Evolutionary conservation across 1,140 invertebrate species (phyloP).

Genomic region (Hylaeus volcanicus): DNA sequence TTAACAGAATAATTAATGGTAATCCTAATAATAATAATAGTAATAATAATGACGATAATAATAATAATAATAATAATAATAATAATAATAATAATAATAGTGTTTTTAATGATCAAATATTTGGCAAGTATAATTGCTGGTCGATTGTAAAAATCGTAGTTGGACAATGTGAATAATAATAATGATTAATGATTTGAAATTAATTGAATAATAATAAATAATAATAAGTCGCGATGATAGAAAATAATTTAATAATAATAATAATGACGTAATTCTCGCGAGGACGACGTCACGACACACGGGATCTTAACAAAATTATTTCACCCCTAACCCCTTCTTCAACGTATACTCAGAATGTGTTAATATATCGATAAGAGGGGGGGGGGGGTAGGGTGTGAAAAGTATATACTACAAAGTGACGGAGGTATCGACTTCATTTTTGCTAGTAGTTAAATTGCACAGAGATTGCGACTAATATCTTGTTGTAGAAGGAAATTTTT

Average conservation of each 20-base stretch:
- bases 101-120: constrained; percentile 22
- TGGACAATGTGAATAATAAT: neutral
- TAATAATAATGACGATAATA: constrained; percentile 55
- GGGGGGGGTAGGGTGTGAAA: no score
- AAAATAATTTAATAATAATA: constrained; percentile 33
- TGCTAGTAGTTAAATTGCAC: no score
- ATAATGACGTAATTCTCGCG: constrained; percentile 25
- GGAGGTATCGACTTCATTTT: no score
- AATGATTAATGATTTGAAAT: neutral
- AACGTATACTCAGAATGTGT: neutral
- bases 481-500: no score
- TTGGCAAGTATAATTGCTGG: constrained; percentile 15
- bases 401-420: no score
- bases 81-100: constrained; percentile 55
- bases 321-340: neutral
- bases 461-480: no score
- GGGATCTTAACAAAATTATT: constrained; percentile 34
- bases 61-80: constrained; percentile 47
- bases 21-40: constrained; percentile 36
- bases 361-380: no score
- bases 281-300: constrained; percentile 52
- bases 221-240: neutral
- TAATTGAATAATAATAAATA: constrained; percentile 30
- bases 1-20: constrained; percentile 15
- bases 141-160: neutral